Evolutionary conservation across 2,113 vertebrate genomes (phyloP).

Genomic region (Todiramphus chloris): DNA sequence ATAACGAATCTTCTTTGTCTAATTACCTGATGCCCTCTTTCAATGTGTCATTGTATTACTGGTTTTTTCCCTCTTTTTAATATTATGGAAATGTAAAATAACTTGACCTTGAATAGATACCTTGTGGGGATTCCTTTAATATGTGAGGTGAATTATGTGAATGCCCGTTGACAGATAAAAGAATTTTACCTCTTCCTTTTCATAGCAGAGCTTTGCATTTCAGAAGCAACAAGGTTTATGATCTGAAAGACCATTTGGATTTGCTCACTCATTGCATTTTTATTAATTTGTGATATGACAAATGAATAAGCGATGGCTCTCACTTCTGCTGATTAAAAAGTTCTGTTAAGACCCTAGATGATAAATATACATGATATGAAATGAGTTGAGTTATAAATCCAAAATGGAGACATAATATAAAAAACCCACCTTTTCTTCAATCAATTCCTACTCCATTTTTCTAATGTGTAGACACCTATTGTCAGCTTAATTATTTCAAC

Average conservation of each 20-base stretch:
- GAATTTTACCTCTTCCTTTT: slow-evolving; percentile 13
- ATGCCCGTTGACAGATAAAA: background rate
- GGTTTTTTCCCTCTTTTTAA: background rate
- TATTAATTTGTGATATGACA: slow-evolving; percentile 54
- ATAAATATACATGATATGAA: slow-evolving; percentile 37
- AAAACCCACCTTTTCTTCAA: background rate
- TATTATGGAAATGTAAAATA: slow-evolving; percentile 47
- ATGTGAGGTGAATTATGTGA: slow-evolving; percentile 23
- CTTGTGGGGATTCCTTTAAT: slow-evolving; percentile 35
- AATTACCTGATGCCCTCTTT: slow-evolving; percentile 26
- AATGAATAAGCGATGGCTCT: background rate
- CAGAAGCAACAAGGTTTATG: slow-evolving; percentile 10
- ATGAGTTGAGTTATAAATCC: slow-evolving; percentile 39
- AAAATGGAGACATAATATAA: slow-evolving; percentile 36
- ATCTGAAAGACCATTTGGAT: slow-evolving; percentile 5
- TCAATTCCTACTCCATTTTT: background rate
- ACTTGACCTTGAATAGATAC: slow-evolving; percentile 26
- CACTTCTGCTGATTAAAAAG: slow-evolving; percentile 48
- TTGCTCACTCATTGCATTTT: background rate
- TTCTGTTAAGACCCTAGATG: slow-evolving; percentile 10
- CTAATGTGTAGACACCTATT: background rate
- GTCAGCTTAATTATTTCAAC: slow-evolving; percentile 44
- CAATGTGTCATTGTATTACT: background rate
- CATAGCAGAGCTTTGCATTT: background rate
- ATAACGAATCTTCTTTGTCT: background rate